These are phyloP conservation scores for Corydoras sp. DNA, from an alignment of 2,113 vertebrate genomes.

Conservation along the genomic window DNA sequence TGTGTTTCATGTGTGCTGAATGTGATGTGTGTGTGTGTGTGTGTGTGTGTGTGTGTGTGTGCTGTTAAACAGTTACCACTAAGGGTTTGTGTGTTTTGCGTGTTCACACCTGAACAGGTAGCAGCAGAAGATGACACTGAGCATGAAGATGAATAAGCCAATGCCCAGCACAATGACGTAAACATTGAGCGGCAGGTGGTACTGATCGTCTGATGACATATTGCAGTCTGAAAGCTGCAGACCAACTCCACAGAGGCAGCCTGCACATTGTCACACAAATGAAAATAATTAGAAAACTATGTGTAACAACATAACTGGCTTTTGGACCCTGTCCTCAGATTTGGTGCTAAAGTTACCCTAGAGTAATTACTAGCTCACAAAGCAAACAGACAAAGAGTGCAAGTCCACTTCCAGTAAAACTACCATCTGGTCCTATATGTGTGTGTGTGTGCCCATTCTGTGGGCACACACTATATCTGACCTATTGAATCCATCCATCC, in stretches of 20 bases:
- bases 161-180: slow-evolving; percentile 75
- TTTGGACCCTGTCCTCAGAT: slow-evolving; percentile 4
- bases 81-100: slow-evolving; percentile 4
- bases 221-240: slow-evolving; percentile 65
- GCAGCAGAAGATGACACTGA: slow-evolving; percentile 78
- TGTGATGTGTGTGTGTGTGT: not conserved
- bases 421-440: slow-evolving; percentile 64
- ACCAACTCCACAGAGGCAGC: slow-evolving; percentile 68
- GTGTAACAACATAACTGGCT: slow-evolving; percentile 7
- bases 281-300: slow-evolving; percentile 22
- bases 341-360: slow-evolving; percentile 27
- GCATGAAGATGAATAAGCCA: slow-evolving; percentile 74
- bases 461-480: no score
- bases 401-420: slow-evolving; percentile 49
- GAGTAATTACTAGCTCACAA: slow-evolving; percentile 60
- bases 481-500: no score
- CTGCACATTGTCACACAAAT: slow-evolving; percentile 41
- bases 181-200: slow-evolving; percentile 72
- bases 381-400: slow-evolving; percentile 63
- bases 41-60: slow-evolving; percentile 1
- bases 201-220: slow-evolving; percentile 69
- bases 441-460: slow-evolving; percentile 24
- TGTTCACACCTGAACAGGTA: slow-evolving; percentile 71
- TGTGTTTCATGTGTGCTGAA: not conserved
- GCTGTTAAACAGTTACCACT: slow-evolving; percentile 1